These are phyloP conservation scores for Helicolenus hilgendorfi DNA, from an alignment of 2,797 vertebrate species.

Conservation along the genomic window DNA sequence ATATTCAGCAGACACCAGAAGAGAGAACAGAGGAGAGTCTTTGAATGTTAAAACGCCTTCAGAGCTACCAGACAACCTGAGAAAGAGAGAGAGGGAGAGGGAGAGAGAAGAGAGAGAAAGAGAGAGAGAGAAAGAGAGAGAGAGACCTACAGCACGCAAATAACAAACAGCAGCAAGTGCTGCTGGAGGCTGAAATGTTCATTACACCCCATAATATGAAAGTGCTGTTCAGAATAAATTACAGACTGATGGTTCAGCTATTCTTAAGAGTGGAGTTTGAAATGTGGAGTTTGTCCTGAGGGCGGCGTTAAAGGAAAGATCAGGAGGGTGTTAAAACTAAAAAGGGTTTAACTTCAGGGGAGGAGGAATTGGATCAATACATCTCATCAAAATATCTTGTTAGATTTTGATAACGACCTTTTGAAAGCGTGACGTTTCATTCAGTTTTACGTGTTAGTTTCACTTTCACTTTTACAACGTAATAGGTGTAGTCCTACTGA, in stretches of 20 bases:
- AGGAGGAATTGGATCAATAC: background rate
- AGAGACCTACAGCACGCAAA: constrained; percentile 8
- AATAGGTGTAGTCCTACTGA: too few relatives aligned
- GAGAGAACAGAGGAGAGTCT: constrained; percentile 35
- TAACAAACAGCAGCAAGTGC: constrained; percentile 27
- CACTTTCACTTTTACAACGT: too few relatives aligned
- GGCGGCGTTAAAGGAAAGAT: background rate
- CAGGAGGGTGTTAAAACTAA: background rate
- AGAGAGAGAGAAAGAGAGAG: background rate
- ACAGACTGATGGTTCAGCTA: background rate
- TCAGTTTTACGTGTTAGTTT: too few relatives aligned
- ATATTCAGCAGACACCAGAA: constrained; percentile 63
- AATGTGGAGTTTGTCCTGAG: background rate
- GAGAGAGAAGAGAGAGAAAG: background rate
- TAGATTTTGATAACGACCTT: too few relatives aligned
- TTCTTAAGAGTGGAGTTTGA: background rate
- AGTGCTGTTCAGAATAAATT: constrained; percentile 39
- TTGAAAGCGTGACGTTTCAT: too few relatives aligned
- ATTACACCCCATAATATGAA: constrained; percentile 54
- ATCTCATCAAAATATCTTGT: too few relatives aligned
- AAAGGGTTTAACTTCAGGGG: background rate
- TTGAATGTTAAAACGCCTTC: constrained; percentile 69
- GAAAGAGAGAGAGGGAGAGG: background rate
- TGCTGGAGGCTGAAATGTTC: constrained; percentile 56
- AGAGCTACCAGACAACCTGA: constrained; percentile 35